Conservation (phyloP, 1,140 invertebrate genomes). For the Lepidostoma basale region DNA sequence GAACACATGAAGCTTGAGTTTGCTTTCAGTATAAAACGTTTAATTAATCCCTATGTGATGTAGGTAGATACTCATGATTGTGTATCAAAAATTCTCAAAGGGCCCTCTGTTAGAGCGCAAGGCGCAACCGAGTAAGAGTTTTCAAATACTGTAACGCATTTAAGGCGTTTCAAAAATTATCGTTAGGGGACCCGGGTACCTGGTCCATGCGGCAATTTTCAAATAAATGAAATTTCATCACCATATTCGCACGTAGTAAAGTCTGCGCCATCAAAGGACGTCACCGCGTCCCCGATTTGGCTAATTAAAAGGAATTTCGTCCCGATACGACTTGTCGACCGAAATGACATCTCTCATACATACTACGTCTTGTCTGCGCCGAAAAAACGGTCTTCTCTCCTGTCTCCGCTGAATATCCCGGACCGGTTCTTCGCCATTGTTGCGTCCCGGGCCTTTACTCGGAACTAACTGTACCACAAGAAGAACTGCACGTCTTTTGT, state of each 20-base stretch:
- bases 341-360: conserved; percentile 43
- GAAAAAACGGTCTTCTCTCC: conserved; percentile 36
- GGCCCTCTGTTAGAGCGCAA: not conserved
- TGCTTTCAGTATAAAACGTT: too few species aligned
- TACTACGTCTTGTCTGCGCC: conserved; percentile 36
- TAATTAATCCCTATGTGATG: too few species aligned
- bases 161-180: not conserved
- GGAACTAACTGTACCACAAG: not conserved
- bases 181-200: not conserved
- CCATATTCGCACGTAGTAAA: conserved; percentile 44
- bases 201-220: not conserved
- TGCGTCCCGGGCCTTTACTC: not conserved
- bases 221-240: conserved; percentile 41
- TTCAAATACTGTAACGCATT: not conserved
- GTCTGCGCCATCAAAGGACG: conserved; percentile 10
- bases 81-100: not conserved
- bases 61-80: too few species aligned
- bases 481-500: not conserved
- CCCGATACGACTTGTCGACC: conserved; percentile 38
- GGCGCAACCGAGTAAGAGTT: not conserved
- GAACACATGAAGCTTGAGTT: too few species aligned
- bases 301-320: conserved; percentile 46
- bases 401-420: conserved; percentile 18
- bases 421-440: not conserved
- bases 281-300: conserved; percentile 30